Evolutionary conservation across 2,797 vertebrate species (phyloP).

Genomic region (Sylvilagus floridanus): DNA sequence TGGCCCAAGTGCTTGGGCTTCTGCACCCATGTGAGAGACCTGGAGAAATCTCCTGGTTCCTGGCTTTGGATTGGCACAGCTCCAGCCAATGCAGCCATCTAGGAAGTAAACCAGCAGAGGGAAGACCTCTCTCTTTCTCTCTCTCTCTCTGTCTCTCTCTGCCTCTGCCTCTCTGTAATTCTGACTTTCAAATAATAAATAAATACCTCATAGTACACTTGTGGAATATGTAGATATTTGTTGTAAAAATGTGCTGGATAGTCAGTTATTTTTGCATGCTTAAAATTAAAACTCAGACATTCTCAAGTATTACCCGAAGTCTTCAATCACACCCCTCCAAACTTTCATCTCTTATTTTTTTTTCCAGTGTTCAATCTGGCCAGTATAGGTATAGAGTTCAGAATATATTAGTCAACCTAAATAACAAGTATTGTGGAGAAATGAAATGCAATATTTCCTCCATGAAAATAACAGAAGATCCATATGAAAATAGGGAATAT

Average conservation of each 20-base stretch:
- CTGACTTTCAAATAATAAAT: too few species aligned
- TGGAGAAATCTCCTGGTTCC: too few species aligned
- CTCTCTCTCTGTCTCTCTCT: too few species aligned
- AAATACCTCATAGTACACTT: background rate
- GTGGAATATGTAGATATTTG: background rate
- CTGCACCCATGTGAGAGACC: background rate
- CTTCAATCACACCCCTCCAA: background rate
- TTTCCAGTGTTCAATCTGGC: background rate
- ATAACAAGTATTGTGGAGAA: background rate
- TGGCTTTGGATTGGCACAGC: too few species aligned
- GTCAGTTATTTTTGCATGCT: conserved; percentile 4
- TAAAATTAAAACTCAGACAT: conserved; percentile 30
- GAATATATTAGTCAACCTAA: background rate
- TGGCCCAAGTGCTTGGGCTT: too few species aligned
- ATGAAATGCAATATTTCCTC: background rate
- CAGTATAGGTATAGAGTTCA: background rate
- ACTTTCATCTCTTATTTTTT: background rate
- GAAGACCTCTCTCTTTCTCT: too few species aligned
- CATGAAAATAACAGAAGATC: background rate
- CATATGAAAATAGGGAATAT: background rate
- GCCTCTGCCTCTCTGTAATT: too few species aligned
- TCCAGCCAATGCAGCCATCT: too few species aligned
- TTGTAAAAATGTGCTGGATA: conserved; percentile 29
- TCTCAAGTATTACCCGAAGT: background rate
- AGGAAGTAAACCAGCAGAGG: too few species aligned